Evolutionary conservation across 2,888 invertebrate species (phyloP).

Genomic region (Steinernema carpocapsae): DNA sequence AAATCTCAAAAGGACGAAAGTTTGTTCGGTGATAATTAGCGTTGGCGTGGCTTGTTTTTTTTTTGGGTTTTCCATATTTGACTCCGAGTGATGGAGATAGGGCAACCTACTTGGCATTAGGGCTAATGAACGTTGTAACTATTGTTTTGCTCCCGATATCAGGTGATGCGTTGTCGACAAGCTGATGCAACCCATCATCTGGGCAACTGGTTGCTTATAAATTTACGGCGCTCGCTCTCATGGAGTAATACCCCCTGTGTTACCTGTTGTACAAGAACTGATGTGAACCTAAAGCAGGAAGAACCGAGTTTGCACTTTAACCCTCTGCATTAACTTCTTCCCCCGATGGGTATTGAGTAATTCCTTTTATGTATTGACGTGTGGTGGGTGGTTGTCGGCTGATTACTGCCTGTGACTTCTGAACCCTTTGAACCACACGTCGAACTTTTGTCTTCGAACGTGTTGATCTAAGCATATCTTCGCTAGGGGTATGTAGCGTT

Average conservation of each 20-base stretch:
- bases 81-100: background rate
- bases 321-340: too few relatives aligned
- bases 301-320: too few relatives aligned
- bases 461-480: background rate
- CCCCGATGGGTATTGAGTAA: background rate
- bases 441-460: conserved; percentile 33
- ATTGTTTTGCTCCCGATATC: background rate
- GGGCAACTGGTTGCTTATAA: too few relatives aligned
- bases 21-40: background rate
- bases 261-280: too few relatives aligned
- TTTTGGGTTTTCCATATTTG: background rate
- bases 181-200: background rate
- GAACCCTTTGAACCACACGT: conserved; percentile 20
- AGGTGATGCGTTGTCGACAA: background rate
- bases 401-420: conserved; percentile 6
- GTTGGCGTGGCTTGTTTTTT: background rate
- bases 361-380: background rate
- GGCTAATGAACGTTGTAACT: background rate
- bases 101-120: background rate
- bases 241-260: too few relatives aligned
- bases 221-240: too few relatives aligned
- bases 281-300: too few relatives aligned
- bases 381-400: conserved; percentile 9
- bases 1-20: too few relatives aligned
- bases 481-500: background rate